Evolutionary conservation across 2,888 invertebrate genomes (phyloP).

Genomic region (Calephelis perditalis): DNA sequence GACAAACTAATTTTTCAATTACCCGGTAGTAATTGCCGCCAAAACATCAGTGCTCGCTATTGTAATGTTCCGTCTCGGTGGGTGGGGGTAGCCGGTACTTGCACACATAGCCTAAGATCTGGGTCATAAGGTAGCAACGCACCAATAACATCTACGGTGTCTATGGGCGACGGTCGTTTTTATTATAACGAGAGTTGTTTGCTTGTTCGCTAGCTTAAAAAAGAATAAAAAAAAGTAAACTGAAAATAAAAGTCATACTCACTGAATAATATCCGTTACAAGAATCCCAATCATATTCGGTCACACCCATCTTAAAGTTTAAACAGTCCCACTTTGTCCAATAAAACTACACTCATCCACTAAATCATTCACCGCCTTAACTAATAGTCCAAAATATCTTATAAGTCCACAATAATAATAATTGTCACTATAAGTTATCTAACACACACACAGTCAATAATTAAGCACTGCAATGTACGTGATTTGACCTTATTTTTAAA

Average conservation of each 20-base stretch:
- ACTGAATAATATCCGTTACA: slow-evolving; percentile 70
- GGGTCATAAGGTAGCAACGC: no score
- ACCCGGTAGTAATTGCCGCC: no score
- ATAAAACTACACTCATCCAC: slow-evolving; percentile 35
- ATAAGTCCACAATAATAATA: slow-evolving; percentile 38
- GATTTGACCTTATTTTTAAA: slow-evolving; percentile 45
- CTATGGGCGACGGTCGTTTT: no score
- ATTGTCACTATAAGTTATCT: slow-evolving; percentile 50
- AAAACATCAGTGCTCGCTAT: no score
- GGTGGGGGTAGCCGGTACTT: no score
- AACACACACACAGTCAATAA: slow-evolving; percentile 63
- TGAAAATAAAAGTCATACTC: slow-evolving; percentile 38
- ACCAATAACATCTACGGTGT: no score
- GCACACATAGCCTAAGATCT: no score
- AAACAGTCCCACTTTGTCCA: slow-evolving; percentile 40
- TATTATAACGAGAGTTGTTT: no score
- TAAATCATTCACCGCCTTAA: slow-evolving; percentile 29
- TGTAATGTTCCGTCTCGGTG: no score
- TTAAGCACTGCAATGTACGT: slow-evolving; percentile 47
- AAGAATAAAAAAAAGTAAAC: no score
- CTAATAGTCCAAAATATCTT: slow-evolving; percentile 29
- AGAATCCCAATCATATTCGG: slow-evolving; percentile 69
- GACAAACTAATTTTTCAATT: no score
- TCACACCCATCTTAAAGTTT: slow-evolving; percentile 67
- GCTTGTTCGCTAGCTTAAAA: no score